phyloP scores from a whole-genome alignment of 2,113 vertebrate species.

The Pseudorectes ferrugineus region DNA sequence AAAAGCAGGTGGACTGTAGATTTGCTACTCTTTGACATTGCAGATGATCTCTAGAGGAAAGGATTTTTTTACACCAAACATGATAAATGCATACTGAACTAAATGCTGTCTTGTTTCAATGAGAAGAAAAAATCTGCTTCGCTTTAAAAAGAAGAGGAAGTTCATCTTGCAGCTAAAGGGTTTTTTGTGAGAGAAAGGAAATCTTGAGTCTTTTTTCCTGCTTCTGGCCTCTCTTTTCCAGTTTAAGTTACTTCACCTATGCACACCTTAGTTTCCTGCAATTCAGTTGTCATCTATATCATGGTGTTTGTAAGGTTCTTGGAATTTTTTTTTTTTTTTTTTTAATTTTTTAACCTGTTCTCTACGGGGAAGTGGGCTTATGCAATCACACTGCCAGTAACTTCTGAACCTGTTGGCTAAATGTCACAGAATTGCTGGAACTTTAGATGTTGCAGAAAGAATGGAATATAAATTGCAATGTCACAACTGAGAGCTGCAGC shows the following conservation, averaged over 20 bases:
- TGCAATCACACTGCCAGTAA: neutral
- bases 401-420: neutral
- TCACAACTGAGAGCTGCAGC: neutral
- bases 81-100: neutral
- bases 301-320: neutral
- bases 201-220: neutral
- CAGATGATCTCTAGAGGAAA: neutral
- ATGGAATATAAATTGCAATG: neutral
- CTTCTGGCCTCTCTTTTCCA: neutral
- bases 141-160: neutral
- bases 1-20: neutral
- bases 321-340: neutral
- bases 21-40: neutral
- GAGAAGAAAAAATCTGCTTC: neutral
- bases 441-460: neutral
- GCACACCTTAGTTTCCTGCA: neutral
- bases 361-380: neutral
- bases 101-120: neutral
- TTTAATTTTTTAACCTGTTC: neutral
- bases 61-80: neutral
- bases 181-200: neutral
- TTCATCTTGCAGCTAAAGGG: neutral
- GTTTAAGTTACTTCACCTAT: neutral
- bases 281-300: neutral
- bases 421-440: neutral